Base-by-base conservation (phyloP, 2,797 vertebrate genomes). In the Muscicapa comitata region DNA sequence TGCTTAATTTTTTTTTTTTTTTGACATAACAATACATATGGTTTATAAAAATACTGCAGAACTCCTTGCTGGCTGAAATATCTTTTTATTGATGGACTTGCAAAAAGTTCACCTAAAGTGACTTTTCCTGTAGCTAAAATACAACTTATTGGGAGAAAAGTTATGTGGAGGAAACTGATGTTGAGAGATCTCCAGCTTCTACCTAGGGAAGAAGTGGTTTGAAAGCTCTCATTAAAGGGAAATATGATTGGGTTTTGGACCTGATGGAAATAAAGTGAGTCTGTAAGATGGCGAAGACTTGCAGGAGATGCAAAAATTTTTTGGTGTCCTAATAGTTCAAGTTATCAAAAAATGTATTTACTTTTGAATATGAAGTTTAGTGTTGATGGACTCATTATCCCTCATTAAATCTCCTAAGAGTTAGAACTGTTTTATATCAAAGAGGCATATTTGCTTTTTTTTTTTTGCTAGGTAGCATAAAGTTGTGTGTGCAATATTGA, bases 401-500 rank as follows among this genome's bases (percentile, higher is more conserved):
- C 74, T 94, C 43, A 67, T 72, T 74, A 78, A 91, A 45, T 82
- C 33, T 92, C 42, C 4, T 78, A 79, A 83, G 47, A 17, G 11
- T 93, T 65, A 82, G 76, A 93, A 91, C 25, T 88, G 61, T 63
- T 50, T 93, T 90, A 92, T 94, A 51, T 79, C 71, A 55, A 53
- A 86, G n/a, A 85, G 43, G 50, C 78, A 12, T 84, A 96, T 89
- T 93, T 82, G 67, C 88, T 65, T 94, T 59, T 93, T 94, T 94
- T 54, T 93, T 67, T 94, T 59, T 94, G 43, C 37, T 93, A 96
- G 92, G 80, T 94, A 90, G 89, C 81, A 89, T 95, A 90, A 96
- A 96, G 55, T 96, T 94, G 50, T 96, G 87, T 97, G 31, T 95
- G 65, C 62, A 88, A 87, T 94, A 84, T 93, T 96, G 92, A 96